Evolutionary conservation across 1,140 invertebrate species (phyloP), one percentile per base, ranked within the genome.

Genomic region (Brevipalpus yothersi): DNA sequence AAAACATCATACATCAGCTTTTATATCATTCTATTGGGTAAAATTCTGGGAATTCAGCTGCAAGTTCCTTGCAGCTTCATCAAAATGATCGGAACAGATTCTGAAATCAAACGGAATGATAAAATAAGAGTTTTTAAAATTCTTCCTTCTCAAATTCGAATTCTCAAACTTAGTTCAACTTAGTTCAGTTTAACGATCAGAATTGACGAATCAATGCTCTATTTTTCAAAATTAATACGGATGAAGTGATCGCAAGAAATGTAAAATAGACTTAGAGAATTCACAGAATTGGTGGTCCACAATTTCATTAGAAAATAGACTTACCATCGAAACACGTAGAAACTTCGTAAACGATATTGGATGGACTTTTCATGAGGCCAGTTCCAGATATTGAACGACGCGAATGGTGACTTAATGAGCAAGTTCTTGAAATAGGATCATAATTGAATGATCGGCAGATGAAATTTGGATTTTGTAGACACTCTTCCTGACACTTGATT

Each of bases 261-360:
- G 56, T 17, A 42, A 60, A 60, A 31, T 45, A 56, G n/a, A 1
- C 51, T 4, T 13, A 51, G 19, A 21, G 23, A 53, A 40, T 17
- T 3, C 11, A 40, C 11, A n/a, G 21, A 51, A 59, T 51, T 43
- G 10, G 17, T 42, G 8, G 12, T 31, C 5, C 31, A 2, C 2
- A 31, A 31, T 31, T 31, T 3, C 5, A 8, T 17, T 13, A 17
- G 8, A 40, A 21, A 45, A 19, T 51, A 7, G 23, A 11, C 53
- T 62, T 61, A 66, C 65, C 62, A 43, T 66, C 59, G 45, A 62
- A 66, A 21, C 65, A 66, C 0, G 63, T 63, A 10, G 65, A 58
- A 42, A 66, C 58, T 57, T 66, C 65, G 7, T 61, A 7, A n/a
- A 59, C 58, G 10, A 11, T 47, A 41, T 59, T 41, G 1, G 62